These are phyloP conservation scores for Drosophila truncata DNA, from an alignment of 1,140 invertebrate genomes.

Conservation along the genomic window DNA sequence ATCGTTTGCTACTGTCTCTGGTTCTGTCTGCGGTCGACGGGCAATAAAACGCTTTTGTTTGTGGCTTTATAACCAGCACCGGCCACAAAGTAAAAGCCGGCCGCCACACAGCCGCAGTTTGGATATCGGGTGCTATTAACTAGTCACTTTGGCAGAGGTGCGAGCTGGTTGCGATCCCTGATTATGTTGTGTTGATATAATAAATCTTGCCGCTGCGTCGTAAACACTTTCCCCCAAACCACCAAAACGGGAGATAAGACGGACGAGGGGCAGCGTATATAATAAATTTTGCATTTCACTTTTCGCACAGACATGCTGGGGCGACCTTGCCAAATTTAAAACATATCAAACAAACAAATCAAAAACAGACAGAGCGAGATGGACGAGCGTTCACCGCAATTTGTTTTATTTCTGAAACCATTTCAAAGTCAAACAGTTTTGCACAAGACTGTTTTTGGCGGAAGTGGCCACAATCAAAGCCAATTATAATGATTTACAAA, in stretches of 20 bases:
- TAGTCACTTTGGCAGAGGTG: slow-evolving; percentile 52
- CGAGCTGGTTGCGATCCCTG: slow-evolving; percentile 11
- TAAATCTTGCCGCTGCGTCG: slow-evolving; percentile 32
- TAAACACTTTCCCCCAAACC: slow-evolving; percentile 27
- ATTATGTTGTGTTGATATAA: slow-evolving; percentile 48
- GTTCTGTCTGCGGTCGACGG: slow-evolving; percentile 52
- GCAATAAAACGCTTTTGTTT: slow-evolving; percentile 76
- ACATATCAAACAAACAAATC: slow-evolving; percentile 74
- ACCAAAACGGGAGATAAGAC: background rate
- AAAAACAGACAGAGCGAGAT: slow-evolving; percentile 60
- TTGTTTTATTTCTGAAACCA: slow-evolving; percentile 32
- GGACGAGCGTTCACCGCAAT: slow-evolving; percentile 25
- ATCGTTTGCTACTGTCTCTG: slow-evolving; percentile 45
- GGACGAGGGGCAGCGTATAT: slow-evolving; percentile 13
- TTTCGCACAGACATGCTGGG: slow-evolving; percentile 42
- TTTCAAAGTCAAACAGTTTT: slow-evolving; percentile 55
- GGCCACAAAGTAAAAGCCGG: slow-evolving; percentile 48
- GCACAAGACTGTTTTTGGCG: slow-evolving; percentile 38
- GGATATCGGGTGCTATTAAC: slow-evolving; percentile 59
- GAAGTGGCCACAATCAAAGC: slow-evolving; percentile 50
- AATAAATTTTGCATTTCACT: slow-evolving; percentile 58
- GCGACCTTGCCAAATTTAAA: slow-evolving; percentile 70
- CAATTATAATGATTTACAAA: slow-evolving; percentile 56
- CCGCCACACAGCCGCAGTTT: slow-evolving; percentile 3
- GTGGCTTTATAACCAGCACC: slow-evolving; percentile 44